phyloP scores from a whole-genome alignment of 2,113 vertebrate genomes.

The Cephalopterus ornatus region DNA sequence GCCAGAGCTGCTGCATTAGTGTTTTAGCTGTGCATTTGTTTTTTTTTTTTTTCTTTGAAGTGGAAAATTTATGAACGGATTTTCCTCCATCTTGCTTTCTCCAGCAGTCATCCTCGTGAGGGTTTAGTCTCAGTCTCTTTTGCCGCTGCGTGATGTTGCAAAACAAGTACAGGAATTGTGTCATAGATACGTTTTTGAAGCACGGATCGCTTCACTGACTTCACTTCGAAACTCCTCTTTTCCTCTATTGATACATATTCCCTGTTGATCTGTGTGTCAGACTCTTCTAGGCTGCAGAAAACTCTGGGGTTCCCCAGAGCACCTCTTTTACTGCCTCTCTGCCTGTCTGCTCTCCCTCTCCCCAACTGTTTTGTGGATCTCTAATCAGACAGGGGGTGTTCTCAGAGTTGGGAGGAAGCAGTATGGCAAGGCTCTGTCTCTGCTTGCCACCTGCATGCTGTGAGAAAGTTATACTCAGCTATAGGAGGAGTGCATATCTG shows the following conservation, averaged over 20 bases:
- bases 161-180: neutral
- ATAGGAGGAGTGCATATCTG: neutral
- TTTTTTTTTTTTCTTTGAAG: neutral
- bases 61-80: neutral
- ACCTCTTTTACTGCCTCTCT: neutral
- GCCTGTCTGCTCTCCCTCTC: neutral
- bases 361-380: neutral
- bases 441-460: neutral
- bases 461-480: neutral
- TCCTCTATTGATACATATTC: neutral
- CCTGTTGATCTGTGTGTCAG: neutral
- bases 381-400: neutral
- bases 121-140: neutral
- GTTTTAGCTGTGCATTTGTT: neutral
- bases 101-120: neutral
- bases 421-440: neutral
- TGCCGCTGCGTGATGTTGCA: neutral
- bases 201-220: neutral
- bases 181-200: neutral
- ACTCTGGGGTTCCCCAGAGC: neutral
- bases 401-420: neutral
- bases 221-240: neutral
- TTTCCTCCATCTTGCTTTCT: neutral
- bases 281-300: neutral
- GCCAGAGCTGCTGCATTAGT: neutral